phyloP scores from a whole-genome alignment of 2,797 vertebrate genomes.

The Rhabdophis nuchalis region DNA sequence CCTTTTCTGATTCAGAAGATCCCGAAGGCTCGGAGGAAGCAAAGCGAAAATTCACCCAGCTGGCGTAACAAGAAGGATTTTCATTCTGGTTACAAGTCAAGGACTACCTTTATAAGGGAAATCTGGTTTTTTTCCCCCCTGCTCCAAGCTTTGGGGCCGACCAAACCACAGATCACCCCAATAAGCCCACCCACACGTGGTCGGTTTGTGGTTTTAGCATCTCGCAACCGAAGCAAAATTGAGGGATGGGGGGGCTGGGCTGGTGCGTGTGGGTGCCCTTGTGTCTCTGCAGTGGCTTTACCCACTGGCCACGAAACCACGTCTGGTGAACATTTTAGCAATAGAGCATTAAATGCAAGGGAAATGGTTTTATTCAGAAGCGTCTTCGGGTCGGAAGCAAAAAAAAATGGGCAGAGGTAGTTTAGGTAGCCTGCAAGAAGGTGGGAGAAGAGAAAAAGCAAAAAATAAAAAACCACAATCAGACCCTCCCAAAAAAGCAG shows the following conservation, averaged over 20 bases:
- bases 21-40: neutral
- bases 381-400: slow-evolving; percentile 60
- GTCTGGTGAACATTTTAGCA: slow-evolving; percentile 16
- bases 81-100: neutral
- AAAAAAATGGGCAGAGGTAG: slow-evolving; percentile 53
- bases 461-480: slow-evolving; percentile 52
- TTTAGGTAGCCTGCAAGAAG: slow-evolving; percentile 60
- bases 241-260: neutral
- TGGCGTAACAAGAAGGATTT: neutral
- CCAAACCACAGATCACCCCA: neutral
- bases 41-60: neutral
- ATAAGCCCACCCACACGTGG: neutral
- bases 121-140: neutral
- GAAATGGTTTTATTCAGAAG: slow-evolving; percentile 63
- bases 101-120: neutral
- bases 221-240: neutral
- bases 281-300: neutral
- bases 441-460: slow-evolving; percentile 38
- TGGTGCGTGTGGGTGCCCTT: neutral
- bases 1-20: neutral
- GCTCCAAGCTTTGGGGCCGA: neutral
- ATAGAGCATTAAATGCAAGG: slow-evolving; percentile 27
- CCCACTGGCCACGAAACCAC: neutral
- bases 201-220: neutral
- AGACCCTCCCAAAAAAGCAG: slow-evolving; percentile 29